Base-by-base conservation (phyloP, 2,113 vertebrate species). In the Maccullochella peelii region DNA sequence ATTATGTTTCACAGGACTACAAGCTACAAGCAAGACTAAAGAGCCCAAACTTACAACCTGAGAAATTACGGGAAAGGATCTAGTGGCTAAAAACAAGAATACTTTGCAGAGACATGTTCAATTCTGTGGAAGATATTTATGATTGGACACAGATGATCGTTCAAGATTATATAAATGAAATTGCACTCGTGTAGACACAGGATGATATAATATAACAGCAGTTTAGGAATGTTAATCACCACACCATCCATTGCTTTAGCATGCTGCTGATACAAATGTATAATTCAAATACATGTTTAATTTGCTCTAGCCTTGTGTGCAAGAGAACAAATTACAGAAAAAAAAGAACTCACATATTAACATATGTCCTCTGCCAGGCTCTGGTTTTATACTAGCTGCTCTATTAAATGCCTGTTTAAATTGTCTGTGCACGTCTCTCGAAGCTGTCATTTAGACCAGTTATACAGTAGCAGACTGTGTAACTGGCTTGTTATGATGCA, bases 291-390 rank as follows among this genome's bases (percentile, higher is more conserved):
- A 88, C 91, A 94, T 94, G 94, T 96, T 96, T 94, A 88, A 83
- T 94, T 95, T 90, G 94, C 96, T 97, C 80, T 79, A 71, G 95
- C 95, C 95, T 93, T 94, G 93, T 94, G 95, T 94, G 95, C 83
- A 72, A 83, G 95, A 96, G 94, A 95, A 95, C 95, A 96, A 86
- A 96, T 96, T 95, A 94, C 94, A 94, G 91, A 96, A 95, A 94
- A 96, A 96, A 38, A 38, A 93, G 90, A 96, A 73, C 79, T 44
- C 77, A 96, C 94, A 80, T 92, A 96, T 97, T 97, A 97, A 94
- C 95, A 96, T 97, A 95, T 96, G 94, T 96, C 95, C 96, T 94
- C 94, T 94, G 91, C 83, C 88, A 95, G 94, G 91, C 94, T 93
- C 87, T 88, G 84, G 92, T 94, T 95, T 93, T 89, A 92, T 94